Evolutionary conservation across 2,888 invertebrate species (phyloP), one percentile per base, ranked within the genome.

Genomic region (Ophioninae sp.): DNA sequence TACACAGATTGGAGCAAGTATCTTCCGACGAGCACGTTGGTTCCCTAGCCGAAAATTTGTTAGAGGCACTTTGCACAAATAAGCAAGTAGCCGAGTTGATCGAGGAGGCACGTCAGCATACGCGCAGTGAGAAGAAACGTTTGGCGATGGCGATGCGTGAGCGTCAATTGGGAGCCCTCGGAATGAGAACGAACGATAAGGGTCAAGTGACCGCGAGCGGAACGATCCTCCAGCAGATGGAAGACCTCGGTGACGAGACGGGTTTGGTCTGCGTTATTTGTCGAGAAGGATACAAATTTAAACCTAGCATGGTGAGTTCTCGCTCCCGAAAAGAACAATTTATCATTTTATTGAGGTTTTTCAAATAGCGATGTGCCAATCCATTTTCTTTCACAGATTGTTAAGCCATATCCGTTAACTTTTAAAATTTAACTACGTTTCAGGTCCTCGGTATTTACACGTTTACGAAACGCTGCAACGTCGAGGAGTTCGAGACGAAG

Each of bases 101-200:
- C 86, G 98, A 98, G 90, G 96, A 98, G 92, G 98, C 98, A 0
- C 95, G 99, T 0, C 97, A 98, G 88, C 98, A 98, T 90, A 99
- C 99, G 0, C 95, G 98, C 86, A 96, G 98, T 89, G 99, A 99
- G 92, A 99, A 99, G 95, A 99, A 99, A 93, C 96, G 98, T 0
- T 94, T 99, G 76, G 99, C 99, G 0, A 99, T 99, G 99, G 99
- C 98, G 0, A 99, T 99, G 94, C 95, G 99, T 69, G 98, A 99
- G 93, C 98, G 99, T 88, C 99, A 99, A 91, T 94, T 99, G 30
- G 98, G 98, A 84, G 98, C 98, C 23, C 94, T 99, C 79, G 99
- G 99, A 80, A 98, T 98, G 96, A 95, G 98, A 89, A 98, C 99
- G 2, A 99, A 99, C 94, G 99, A 99, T 91, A 98, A 98, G 92